Evolutionary conservation across 92 coral and sea anemone species (phyloP).

Genomic region (Galaxea fascicularis): DNA sequence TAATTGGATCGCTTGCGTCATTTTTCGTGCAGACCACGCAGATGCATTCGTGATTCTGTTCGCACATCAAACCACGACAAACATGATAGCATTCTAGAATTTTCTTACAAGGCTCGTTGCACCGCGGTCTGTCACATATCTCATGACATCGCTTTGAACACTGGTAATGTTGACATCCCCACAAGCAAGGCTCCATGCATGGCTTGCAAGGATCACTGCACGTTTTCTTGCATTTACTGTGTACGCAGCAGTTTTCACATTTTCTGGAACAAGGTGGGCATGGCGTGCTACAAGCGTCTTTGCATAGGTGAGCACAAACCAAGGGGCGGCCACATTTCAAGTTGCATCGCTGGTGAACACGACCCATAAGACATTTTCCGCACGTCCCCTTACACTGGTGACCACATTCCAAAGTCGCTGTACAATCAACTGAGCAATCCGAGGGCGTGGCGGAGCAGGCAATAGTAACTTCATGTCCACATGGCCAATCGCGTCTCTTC

Average conservation of each 20-base stretch:
- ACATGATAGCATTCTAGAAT: constrained; percentile 54
- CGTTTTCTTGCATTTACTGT: constrained; percentile 61
- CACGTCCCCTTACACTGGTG: constrained; percentile 85
- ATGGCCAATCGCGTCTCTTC: constrained; percentile 80
- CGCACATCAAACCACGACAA: constrained; percentile 81
- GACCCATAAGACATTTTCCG: constrained; percentile 90
- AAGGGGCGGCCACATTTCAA: constrained; percentile 65
- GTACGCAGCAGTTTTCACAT: constrained; percentile 73
- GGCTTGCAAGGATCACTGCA: constrained; percentile 80
- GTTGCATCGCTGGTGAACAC: constrained; percentile 80
- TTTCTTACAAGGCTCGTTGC: constrained; percentile 74
- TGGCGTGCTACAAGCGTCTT: constrained; percentile 56
- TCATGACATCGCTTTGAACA: constrained; percentile 79
- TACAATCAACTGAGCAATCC: constrained; percentile 77
- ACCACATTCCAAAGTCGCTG: constrained; percentile 69
- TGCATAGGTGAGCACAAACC: constrained; percentile 86
- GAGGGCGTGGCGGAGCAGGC: constrained; percentile 86
- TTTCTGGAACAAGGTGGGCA: constrained; percentile 81
- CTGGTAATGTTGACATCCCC: constrained; percentile 80
- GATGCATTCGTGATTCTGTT: constrained; percentile 66
- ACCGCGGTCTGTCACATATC: constrained; percentile 82
- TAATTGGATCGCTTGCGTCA: constrained; percentile 45
- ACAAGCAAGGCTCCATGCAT: constrained; percentile 74
- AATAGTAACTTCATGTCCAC: constrained; percentile 82
- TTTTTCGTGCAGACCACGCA: constrained; percentile 73